Base-by-base conservation (phyloP, 2,797 vertebrate species). In the Oreortyx pictus region DNA sequence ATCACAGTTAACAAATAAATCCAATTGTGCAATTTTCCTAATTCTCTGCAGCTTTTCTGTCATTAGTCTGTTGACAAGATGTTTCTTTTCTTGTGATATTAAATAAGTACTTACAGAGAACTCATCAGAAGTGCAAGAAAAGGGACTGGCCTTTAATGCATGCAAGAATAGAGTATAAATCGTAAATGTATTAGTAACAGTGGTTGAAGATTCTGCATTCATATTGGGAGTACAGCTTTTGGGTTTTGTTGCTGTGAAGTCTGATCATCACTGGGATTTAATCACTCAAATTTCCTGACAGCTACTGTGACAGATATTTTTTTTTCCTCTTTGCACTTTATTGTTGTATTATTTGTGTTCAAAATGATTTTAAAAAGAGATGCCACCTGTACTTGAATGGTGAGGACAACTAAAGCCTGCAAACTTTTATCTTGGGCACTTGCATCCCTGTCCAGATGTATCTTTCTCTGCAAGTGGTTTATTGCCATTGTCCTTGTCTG, bases 1-100 rank as follows among this genome's bases (percentile, higher is more conserved):
- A 49, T 49, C 23, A 14, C 8, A 13, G 23, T 25, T 24, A 66
- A 9, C 67, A 60, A 68, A 50, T 41, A 41, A 23, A 65, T 74
- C 50, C 39, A 66, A 49, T 9, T 37, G 31, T 23, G n/a, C 23
- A 9, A 2, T 59, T 92, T 90, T 74, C 18, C 22, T 20, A n/a
- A 31, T 90, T 8, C 43, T 79, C 54, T 84, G 44, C 59, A 56
- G 54, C 27, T 91, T 78, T 92, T 81, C 33, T 7, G 1, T 77
- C 47, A 70, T 83, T 11, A 22, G 9, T 22, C 24, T 72, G 14
- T 68, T 93, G 60, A n/a, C 67, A 82, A 73, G 52, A 41, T 82
- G 46, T 79, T 88, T 41, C 12, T 88, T 81, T 83, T 66, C 50
- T 70, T 76, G 31, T 76, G 47, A 41, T 81, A 7, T 25, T 62